phyloP scores from a whole-genome alignment of 2,797 vertebrate species.

The Catamblyrhynchus diadema region DNA sequence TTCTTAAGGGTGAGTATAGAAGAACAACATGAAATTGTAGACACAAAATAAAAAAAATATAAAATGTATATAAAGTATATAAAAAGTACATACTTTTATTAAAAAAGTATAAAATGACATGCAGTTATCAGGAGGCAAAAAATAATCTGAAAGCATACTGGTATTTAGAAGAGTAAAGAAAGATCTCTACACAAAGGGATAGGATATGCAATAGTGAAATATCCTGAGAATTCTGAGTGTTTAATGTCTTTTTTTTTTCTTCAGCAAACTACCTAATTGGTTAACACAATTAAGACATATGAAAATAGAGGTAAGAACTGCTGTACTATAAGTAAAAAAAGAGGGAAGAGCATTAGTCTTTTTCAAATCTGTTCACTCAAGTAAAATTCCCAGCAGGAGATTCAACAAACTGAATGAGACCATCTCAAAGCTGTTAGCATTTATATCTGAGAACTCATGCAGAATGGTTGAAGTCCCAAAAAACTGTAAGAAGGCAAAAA shows the following conservation, averaged over 20 bases:
- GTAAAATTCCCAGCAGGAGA: constrained; percentile 24
- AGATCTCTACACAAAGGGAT: neutral
- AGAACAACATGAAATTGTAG: neutral
- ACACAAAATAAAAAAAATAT: neutral
- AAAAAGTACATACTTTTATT: neutral
- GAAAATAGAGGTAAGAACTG: neutral
- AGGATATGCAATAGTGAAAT: neutral
- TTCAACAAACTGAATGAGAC: neutral
- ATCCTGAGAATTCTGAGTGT: neutral
- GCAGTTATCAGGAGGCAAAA: neutral
- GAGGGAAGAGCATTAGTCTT: neutral
- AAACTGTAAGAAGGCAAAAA: neutral
- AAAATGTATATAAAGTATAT: neutral
- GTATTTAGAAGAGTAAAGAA: neutral
- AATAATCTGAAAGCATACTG: neutral
- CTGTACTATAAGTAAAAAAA: neutral
- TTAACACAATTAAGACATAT: neutral
- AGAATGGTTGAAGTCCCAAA: neutral
- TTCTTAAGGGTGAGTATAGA: neutral
- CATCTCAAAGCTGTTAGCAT: neutral
- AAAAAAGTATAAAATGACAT: neutral
- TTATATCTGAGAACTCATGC: constrained; percentile 4
- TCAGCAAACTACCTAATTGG: neutral
- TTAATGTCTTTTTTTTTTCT: neutral
- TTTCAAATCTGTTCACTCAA: constrained; percentile 27